Evolutionary conservation across 2,888 invertebrate species (phyloP), one percentile per base, ranked within the genome.

Genomic region (Scaptomyza caliginosa): DNA sequence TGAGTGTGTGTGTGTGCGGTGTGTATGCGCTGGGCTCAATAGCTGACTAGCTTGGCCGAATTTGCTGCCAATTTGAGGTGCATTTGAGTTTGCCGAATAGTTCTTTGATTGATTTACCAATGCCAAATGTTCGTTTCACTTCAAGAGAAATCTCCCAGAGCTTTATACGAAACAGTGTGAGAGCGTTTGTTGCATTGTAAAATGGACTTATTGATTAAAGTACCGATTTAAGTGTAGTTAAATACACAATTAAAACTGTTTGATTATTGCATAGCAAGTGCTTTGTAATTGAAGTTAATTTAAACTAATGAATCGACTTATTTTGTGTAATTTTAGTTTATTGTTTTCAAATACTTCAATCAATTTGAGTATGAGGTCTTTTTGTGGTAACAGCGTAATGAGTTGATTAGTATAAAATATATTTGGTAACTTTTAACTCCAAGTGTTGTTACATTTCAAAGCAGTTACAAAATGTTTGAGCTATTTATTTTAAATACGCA

Each of bases 81-180:
- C 21, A 59, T 64, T 57, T 28, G n/a, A 16, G 26, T 26, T 24
- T 43, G 17, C 43, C 11, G 26, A 8, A 4, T 17, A 70, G 54
- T 36, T 50, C 49, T 45, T 56, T 59, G 64, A 69, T 69, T 72
- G 69, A 74, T 59, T 74, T 54, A 49, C 39, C 51, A 42, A 39
- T 8, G 16, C 62, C 0, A 16, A 32, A 34, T 34, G 16, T 34
- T 34, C 34, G 16, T 1, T 34, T 34, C 28, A 28, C 42, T 62
- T 34, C 17, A 17, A 28, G 10, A 10, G 45, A 32, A 32, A 32
- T n/a, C 8, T 1, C 3, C 17, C 8, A n/a, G 3, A 11, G 17
- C 8, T 10, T 4, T 7, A 5, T 23, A 23, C 13, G 2, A 6
- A 17, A 10, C 8, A 17, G 36, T 2, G 2, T 4, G 23, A 13